Percentiles rank a stretch among this genome's conserved stretches.
phyloP scores from a whole-genome alignment of 2,888 invertebrate genomes.

The Exocentrus adspersus region DNA sequence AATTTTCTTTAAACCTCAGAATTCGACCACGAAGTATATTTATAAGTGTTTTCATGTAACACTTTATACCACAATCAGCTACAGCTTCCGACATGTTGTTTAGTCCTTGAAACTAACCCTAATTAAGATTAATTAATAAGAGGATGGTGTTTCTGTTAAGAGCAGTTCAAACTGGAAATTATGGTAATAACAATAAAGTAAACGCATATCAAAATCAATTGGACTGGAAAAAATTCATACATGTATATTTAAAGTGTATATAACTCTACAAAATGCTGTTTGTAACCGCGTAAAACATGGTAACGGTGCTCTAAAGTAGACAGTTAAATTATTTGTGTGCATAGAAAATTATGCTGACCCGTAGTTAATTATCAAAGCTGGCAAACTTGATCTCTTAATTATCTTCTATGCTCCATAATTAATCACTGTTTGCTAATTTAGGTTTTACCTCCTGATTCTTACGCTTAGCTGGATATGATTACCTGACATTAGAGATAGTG shows the following conservation, averaged over 20 bases:
- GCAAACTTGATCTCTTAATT: not conserved
- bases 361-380: too few relatives aligned
- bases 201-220: too few relatives aligned
- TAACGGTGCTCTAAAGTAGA: too few relatives aligned
- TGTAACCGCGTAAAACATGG: too few relatives aligned
- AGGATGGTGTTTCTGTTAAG: not conserved
- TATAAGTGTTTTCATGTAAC: not conserved
- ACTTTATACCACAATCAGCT: slow-evolving; percentile 1
- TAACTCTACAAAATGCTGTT: too few relatives aligned
- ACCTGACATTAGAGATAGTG: not conserved
- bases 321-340: too few relatives aligned
- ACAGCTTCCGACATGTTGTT: not conserved
- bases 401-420: not conserved
- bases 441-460: not conserved
- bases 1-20: not conserved
- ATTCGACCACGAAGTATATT: not conserved
- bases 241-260: too few relatives aligned
- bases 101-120: not conserved
- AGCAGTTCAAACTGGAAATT: not conserved
- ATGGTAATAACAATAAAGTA: too few relatives aligned
- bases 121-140: not conserved
- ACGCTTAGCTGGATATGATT: not conserved
- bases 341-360: too few relatives aligned
- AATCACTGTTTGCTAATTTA: not conserved
- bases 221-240: too few relatives aligned